Conservation (phyloP, 2,113 vertebrate genomes). For the Nesospiza acunhae region DNA sequence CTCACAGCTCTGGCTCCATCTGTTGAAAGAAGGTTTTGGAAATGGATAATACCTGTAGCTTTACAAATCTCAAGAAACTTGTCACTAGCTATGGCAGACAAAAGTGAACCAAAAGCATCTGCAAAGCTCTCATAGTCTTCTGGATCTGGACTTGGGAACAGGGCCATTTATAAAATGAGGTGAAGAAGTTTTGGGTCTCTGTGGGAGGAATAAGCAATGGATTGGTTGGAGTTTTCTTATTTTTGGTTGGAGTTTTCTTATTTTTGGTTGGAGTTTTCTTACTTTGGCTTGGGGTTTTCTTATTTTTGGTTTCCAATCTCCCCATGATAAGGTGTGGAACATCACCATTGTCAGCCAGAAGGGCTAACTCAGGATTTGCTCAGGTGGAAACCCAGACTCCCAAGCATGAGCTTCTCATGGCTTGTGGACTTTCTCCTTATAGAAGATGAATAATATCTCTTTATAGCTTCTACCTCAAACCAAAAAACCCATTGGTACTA, state of each 20-base stretch:
- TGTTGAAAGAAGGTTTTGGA: neutral
- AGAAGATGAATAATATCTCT: neutral
- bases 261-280: neutral
- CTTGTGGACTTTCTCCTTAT: neutral
- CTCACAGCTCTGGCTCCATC: neutral
- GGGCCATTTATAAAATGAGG: neutral
- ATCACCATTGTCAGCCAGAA: neutral
- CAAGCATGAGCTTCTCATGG: neutral
- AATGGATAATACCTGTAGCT: neutral
- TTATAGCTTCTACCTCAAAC: neutral
- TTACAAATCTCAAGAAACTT: neutral
- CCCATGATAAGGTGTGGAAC: neutral
- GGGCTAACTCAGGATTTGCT: neutral
- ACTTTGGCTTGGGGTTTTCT: neutral
- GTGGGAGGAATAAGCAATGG: neutral
- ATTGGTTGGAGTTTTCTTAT: neutral
- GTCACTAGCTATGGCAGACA: neutral
- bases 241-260: neutral
- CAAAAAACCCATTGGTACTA: neutral
- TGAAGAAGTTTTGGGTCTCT: neutral
- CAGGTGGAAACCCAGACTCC: neutral
- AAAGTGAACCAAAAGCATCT: neutral
- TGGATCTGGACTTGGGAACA: neutral
- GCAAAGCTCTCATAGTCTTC: neutral
- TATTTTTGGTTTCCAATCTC: neutral